phyloP scores from a whole-genome alignment of 2,797 vertebrate species.

The Decapterus maruadsi region DNA sequence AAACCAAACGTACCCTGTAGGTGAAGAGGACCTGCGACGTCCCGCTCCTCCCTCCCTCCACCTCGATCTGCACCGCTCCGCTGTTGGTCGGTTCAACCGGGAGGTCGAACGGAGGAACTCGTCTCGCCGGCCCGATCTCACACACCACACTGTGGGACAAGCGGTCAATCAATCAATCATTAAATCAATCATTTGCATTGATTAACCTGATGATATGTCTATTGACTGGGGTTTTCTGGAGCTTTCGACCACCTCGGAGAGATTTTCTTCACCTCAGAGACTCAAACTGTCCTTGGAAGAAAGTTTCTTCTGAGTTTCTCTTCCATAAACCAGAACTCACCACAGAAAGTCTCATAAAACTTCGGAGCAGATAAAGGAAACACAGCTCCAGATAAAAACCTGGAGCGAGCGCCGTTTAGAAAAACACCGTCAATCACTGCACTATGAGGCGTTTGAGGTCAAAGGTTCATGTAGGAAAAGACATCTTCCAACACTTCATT shows the following conservation, averaged over 20 bases:
- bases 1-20: slow-evolving; percentile 86
- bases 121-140: slow-evolving; percentile 79
- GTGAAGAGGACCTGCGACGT: slow-evolving; percentile 84
- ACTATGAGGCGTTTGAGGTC: too few species aligned
- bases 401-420: too few species aligned
- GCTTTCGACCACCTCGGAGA: too few species aligned
- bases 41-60: slow-evolving; percentile 84
- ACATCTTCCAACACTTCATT: too few species aligned
- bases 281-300: too few species aligned
- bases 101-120: slow-evolving; percentile 42
- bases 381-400: too few species aligned
- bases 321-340: background rate
- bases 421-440: too few species aligned
- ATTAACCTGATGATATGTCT: background rate
- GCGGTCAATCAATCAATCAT: too few species aligned
- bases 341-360: background rate
- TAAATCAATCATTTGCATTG: background rate
- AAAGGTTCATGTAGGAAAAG: background rate
- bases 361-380: too few species aligned
- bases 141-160: slow-evolving; percentile 89
- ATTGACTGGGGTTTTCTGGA: too few species aligned
- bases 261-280: too few species aligned
- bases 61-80: slow-evolving; percentile 83
- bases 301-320: too few species aligned
- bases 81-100: background rate